Evolutionary conservation across 2,888 invertebrate genomes (phyloP).

Genomic region (Calephelis perditalis): DNA sequence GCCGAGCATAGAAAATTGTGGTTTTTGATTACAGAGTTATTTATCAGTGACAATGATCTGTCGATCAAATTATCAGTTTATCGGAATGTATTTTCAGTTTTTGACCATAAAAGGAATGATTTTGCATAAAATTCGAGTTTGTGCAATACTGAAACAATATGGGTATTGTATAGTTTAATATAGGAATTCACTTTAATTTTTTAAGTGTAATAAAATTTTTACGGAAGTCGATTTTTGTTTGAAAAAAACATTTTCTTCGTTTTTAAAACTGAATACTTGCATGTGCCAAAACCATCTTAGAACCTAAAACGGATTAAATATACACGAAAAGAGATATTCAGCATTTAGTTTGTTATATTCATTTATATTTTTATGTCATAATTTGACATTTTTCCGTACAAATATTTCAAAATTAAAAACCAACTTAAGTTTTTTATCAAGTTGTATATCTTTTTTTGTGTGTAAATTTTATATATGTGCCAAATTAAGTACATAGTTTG

Average conservation of each 20-base stretch:
- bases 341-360: neutral
- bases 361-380: conserved; percentile 9
- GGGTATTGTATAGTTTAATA: conserved; percentile 55
- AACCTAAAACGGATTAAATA: conserved; percentile 38
- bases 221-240: conserved; percentile 43
- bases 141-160: conserved; percentile 64
- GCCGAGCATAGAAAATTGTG: conserved; percentile 36
- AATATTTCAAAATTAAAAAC: neutral
- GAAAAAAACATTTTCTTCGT: conserved; percentile 31
- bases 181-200: conserved; percentile 52
- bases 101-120: conserved; percentile 46
- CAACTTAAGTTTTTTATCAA: conserved; percentile 9
- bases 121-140: conserved; percentile 60
- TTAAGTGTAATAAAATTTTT: conserved; percentile 45
- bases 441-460: conserved; percentile 33
- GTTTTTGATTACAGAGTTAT: conserved; percentile 25
- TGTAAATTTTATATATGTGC: conserved; percentile 49
- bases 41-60: conserved; percentile 9
- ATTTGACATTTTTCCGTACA: conserved; percentile 8
- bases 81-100: conserved; percentile 9
- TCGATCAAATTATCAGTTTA: conserved; percentile 12
- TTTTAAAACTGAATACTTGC: conserved; percentile 30
- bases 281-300: conserved; percentile 67
- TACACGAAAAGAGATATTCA: conserved; percentile 17
- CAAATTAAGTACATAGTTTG: conserved; percentile 58